These are phyloP conservation scores for Coluber constrictor DNA, from an alignment of 2,797 vertebrate species.

Conservation along the genomic window DNA sequence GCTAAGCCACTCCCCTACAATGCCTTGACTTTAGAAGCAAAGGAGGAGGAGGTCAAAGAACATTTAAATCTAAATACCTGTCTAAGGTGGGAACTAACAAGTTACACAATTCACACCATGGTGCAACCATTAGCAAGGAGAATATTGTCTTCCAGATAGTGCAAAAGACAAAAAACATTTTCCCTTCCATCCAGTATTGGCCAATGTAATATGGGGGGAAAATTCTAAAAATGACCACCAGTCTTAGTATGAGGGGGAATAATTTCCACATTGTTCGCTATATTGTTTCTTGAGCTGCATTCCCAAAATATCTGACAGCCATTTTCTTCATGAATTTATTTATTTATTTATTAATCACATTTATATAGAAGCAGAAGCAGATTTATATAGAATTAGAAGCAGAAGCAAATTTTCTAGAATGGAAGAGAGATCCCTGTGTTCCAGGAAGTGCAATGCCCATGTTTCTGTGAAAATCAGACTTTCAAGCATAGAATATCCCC, in stretches of 20 bases:
- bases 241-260: not conserved
- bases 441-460: not conserved
- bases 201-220: too few species aligned
- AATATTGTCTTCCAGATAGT: not conserved
- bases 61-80: not conserved
- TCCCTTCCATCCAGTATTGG: not conserved
- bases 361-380: not conserved
- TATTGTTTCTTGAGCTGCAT: not conserved
- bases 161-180: too few species aligned
- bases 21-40: not conserved
- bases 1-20: not conserved
- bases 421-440: not conserved
- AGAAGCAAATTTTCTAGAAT: too few species aligned
- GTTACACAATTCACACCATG: not conserved
- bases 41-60: not conserved
- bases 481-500: not conserved
- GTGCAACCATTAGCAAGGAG: not conserved
- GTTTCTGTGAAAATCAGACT: not conserved
- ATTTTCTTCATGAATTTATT: not conserved
- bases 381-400: too few species aligned
- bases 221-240: not conserved
- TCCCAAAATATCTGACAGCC: not conserved
- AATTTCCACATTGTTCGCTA: not conserved
- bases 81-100: too few species aligned
- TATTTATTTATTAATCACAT: too few species aligned